phyloP scores from a whole-genome alignment of 2,888 invertebrate genomes.

The Arrhopalites spinosus region DNA sequence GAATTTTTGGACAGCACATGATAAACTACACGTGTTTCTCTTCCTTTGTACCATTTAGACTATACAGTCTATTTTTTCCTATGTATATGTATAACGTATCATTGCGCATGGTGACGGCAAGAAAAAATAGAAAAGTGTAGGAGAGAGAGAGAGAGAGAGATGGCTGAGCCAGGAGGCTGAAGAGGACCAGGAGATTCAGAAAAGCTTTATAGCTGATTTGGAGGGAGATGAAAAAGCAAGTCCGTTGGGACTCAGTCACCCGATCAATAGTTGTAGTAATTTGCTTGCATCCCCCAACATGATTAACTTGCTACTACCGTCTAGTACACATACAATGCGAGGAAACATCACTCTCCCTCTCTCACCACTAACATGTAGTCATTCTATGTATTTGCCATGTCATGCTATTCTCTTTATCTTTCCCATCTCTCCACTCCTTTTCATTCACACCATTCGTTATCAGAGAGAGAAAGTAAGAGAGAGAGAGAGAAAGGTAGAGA shows the following conservation, averaged over 20 bases:
- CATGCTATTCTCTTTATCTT: neutral
- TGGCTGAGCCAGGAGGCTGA: conserved; percentile 17
- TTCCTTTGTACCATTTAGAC: neutral
- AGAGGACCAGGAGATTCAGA: conserved; percentile 23
- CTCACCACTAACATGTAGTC: conserved; percentile 9
- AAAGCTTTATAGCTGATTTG: conserved; percentile 34
- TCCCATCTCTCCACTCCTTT: neutral
- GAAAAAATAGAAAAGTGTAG: neutral
- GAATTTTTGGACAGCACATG: too few relatives aligned
- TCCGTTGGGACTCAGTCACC: conserved; percentile 27
- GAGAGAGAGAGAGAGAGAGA: neutral
- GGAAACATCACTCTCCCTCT: conserved; percentile 7
- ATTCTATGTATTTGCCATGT: neutral
- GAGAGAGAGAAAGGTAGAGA: too few relatives aligned
- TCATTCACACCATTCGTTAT: too few relatives aligned
- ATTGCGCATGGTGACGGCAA: neutral
- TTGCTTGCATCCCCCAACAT: conserved; percentile 53
- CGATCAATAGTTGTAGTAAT: conserved; percentile 52
- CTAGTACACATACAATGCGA: conserved; percentile 14
- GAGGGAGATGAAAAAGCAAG: conserved; percentile 41
- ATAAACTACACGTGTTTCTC: too few relatives aligned
- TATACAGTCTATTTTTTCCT: neutral
- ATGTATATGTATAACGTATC: neutral
- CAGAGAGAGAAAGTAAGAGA: too few relatives aligned
- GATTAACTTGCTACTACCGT: conserved; percentile 50